These are phyloP conservation scores for Linepithema humile DNA, from an alignment of 1,140 invertebrate species.

Conservation along the genomic window DNA sequence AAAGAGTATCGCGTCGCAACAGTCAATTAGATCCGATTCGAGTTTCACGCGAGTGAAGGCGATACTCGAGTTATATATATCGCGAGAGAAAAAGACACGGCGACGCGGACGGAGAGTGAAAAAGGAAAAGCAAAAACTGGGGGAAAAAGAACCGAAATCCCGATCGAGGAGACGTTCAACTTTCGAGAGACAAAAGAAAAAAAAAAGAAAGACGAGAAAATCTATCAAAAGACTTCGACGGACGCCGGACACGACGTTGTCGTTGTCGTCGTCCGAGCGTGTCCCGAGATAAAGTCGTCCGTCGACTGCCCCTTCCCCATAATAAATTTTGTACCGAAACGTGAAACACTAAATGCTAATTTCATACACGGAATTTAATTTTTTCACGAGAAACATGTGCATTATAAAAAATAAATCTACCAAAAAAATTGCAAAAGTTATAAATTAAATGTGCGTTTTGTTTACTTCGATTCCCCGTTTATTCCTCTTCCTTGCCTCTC, in stretches of 20 bases:
- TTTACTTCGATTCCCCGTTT: not conserved
- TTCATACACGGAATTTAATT: constrained; percentile 76
- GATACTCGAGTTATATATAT: not conserved
- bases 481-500: not conserved
- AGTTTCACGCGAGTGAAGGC: constrained; percentile 35
- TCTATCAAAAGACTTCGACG: constrained; percentile 58
- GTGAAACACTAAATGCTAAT: constrained; percentile 75
- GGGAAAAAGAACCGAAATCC: constrained; percentile 34
- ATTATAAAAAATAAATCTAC: constrained; percentile 76
- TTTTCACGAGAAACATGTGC: constrained; percentile 76
- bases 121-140: not conserved
- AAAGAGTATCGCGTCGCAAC: constrained; percentile 43
- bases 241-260: constrained; percentile 39
- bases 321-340: constrained; percentile 80
- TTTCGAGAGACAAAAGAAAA: constrained; percentile 50
- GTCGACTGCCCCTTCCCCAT: constrained; percentile 59
- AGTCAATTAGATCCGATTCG: constrained; percentile 69
- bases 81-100: not conserved
- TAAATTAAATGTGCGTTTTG: constrained; percentile 31
- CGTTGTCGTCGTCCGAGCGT: constrained; percentile 23
- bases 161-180: constrained; percentile 54
- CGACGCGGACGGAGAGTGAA: not conserved
- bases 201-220: constrained; percentile 47
- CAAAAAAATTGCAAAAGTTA: constrained; percentile 74
- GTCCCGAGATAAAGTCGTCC: constrained; percentile 50